These are phyloP conservation scores for Porites cylindrica DNA, from an alignment of 92 coral and sea anemone species.

Conservation along the genomic window DNA sequence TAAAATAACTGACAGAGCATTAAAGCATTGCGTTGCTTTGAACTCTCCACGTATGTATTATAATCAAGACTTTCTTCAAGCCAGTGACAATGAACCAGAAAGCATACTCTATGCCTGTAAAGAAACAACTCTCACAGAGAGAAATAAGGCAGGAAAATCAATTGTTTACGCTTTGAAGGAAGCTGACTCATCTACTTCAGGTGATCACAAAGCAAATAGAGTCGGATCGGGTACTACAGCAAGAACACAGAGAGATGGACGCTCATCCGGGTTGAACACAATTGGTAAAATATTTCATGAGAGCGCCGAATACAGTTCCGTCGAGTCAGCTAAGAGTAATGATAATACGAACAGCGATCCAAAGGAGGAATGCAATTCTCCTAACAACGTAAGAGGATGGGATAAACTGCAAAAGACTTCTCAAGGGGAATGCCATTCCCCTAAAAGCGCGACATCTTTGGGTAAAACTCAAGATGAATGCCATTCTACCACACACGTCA, in stretches of 20 bases:
- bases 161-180: neutral
- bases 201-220: neutral
- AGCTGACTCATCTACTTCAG: neutral
- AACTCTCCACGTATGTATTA: neutral
- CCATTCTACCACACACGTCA: neutral
- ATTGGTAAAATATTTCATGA: slow-evolving; percentile 11
- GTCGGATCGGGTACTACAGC: too few relatives aligned
- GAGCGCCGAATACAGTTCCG: neutral
- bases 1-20: neutral
- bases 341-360: neutral
- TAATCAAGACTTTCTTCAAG: neutral
- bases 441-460: neutral
- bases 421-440: neutral
- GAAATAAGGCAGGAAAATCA: neutral
- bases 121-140: neutral
- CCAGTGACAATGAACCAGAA: neutral
- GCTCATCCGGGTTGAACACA: slow-evolving; percentile 3
- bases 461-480: neutral
- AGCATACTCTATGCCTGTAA: neutral
- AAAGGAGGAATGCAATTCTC: too few relatives aligned
- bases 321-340: neutral
- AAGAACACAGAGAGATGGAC: neutral
- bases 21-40: neutral
- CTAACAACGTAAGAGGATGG: too few relatives aligned
- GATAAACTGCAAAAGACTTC: neutral